phyloP scores from a whole-genome alignment of 2,888 invertebrate genomes.

The Drosophila macrospina region DNA sequence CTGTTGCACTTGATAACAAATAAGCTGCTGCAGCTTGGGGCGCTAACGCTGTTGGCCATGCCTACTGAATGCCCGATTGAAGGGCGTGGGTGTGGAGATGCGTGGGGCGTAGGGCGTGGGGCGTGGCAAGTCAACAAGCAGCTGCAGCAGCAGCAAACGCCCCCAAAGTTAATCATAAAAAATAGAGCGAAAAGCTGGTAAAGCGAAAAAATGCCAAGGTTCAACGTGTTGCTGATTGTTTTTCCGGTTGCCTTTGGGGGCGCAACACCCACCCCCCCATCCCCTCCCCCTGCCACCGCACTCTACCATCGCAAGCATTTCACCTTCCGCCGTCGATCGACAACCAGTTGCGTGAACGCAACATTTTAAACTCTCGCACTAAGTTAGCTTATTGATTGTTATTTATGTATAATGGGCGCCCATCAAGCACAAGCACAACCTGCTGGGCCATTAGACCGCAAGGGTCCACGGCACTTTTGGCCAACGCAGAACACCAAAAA shows the following conservation, averaged over 20 bases:
- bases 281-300: too few relatives aligned
- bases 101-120: too few relatives aligned
- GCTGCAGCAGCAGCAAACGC: slow-evolving; percentile 26
- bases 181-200: neutral
- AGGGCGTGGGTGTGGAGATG: neutral
- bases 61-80: neutral
- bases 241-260: slow-evolving; percentile 11
- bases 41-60: slow-evolving; percentile 16
- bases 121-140: slow-evolving; percentile 27
- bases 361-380: slow-evolving; percentile 16
- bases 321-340: slow-evolving; percentile 7
- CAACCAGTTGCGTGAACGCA: slow-evolving; percentile 35
- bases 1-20: slow-evolving; percentile 49
- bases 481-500: too few relatives aligned
- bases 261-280: neutral
- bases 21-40: slow-evolving; percentile 14
- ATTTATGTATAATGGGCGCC: slow-evolving; percentile 23
- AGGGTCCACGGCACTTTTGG: neutral
- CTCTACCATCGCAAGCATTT: too few relatives aligned
- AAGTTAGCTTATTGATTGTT: slow-evolving; percentile 24
- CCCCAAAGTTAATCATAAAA: slow-evolving; percentile 46
- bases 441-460: slow-evolving; percentile 10
- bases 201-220: slow-evolving; percentile 29
- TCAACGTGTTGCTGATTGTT: slow-evolving; percentile 47
- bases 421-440: slow-evolving; percentile 9